A percentile compares a stretch with the other conserved stretches of the same genome.
These are phyloP conservation scores for Cladorhizidae sp. DNA, from an alignment of 37 sponge, comb jelly and placozoan genomes.

Conservation along the genomic window DNA sequence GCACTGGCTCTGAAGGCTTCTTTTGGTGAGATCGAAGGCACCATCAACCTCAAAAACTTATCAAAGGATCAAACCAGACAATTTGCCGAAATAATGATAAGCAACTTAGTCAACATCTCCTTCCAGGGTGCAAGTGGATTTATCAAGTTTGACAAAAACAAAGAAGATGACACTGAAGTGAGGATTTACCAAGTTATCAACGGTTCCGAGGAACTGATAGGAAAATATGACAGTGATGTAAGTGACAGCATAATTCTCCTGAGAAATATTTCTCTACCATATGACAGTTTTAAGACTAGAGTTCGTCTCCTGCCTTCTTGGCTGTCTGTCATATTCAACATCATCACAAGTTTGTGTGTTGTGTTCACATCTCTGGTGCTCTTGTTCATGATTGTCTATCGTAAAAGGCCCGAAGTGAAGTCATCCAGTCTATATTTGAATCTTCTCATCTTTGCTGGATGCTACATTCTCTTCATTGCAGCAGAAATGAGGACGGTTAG, in stretches of 20 bases:
- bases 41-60: background rate
- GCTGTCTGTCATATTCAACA: no score
- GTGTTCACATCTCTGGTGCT: no score
- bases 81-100: background rate
- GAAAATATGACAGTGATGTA: background rate
- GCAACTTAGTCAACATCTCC: no score
- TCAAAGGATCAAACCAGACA: background rate
- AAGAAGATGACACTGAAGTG: background rate
- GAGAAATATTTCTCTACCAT: background rate
- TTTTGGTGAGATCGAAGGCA: no score
- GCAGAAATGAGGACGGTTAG: background rate
- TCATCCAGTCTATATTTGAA: slow-evolving; percentile 31
- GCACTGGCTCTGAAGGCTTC: no score
- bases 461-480: slow-evolving; percentile 14
- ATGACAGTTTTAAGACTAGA: slow-evolving; percentile 22
- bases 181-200: no score
- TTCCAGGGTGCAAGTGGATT: slow-evolving; percentile 18
- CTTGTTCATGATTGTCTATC: no score
- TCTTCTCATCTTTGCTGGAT: no score
- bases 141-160: background rate
- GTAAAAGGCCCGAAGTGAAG: slow-evolving; percentile 42
- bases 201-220: slow-evolving; percentile 6
- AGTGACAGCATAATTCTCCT: no score
- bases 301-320: background rate
- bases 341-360: no score